These are phyloP conservation scores for Eupeodes latifasciatus DNA, from an alignment of 2,888 invertebrate genomes.

Conservation along the genomic window DNA sequence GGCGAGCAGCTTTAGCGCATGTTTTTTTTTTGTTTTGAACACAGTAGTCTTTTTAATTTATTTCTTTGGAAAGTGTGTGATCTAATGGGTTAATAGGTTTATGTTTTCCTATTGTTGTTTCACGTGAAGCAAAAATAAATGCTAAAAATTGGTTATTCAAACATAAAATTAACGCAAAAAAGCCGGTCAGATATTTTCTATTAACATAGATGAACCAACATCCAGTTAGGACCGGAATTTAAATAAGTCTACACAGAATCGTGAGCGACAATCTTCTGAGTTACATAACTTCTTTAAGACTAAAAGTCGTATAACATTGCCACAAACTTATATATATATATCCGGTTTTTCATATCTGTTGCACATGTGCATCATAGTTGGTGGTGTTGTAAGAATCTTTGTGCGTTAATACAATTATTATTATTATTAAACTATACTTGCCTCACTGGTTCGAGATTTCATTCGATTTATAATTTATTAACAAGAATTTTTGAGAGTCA, in stretches of 20 bases:
- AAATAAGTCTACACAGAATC: constrained; percentile 19
- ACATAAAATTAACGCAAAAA: constrained; percentile 18
- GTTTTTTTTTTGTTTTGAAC: background rate
- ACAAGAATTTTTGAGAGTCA: constrained; percentile 12
- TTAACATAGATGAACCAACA: constrained; percentile 10
- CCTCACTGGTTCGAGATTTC: constrained; percentile 21
- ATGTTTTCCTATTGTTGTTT: constrained; percentile 39
- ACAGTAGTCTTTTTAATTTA: background rate
- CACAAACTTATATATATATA: background rate
- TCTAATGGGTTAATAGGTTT: constrained; percentile 24
- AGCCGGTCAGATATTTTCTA: constrained; percentile 60
- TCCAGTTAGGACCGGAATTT: constrained; percentile 41
- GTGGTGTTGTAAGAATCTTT: constrained; percentile 53
- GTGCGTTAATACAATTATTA: constrained; percentile 42
- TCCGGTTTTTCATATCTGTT: constrained; percentile 26
- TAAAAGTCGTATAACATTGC: constrained; percentile 22
- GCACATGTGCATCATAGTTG: constrained; percentile 52
- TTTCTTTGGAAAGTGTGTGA: constrained; percentile 66
- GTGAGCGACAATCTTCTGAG: constrained; percentile 15
- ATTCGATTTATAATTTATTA: constrained; percentile 4
- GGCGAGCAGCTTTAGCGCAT: constrained; percentile 24
- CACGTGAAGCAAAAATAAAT: constrained; percentile 55
- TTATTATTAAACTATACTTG: background rate
- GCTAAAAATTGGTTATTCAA: constrained; percentile 25
- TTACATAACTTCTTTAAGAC: constrained; percentile 56